Evolutionary conservation across 2,113 vertebrate genomes (phyloP), one percentile per base, ranked within the genome.

Genomic region (Cynoglossus semilaevis): DNA sequence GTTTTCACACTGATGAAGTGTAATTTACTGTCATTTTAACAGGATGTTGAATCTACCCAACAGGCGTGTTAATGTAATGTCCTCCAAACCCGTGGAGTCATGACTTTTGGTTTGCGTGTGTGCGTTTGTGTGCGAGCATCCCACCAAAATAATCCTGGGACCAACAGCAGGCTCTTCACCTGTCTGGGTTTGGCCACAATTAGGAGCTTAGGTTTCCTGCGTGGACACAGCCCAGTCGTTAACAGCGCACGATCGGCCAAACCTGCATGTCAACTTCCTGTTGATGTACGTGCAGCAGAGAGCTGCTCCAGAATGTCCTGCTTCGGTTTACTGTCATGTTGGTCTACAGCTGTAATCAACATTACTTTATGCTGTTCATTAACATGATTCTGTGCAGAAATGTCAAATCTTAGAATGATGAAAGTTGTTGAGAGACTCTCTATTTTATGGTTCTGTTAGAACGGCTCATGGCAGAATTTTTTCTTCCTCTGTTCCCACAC

Each of bases 241-340:
- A 85, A 86, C 76, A 70, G 78, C 3, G 13, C 57, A 17, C 68
- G 76, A 85, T 77, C 76, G 77, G 64, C 51, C 67, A 57, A 66
- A 68, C 56, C 76, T 67, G 67, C 49, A 68, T 15, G 63, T 51
- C 16, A 45, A 52, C 41, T 58, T 56, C 51, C 67, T 62, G 59
- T 56, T 29, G 67, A 47, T 38, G 67, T 52, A 51, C 15, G 8
- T 29, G 15, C 44, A 60, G 37, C 38, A 35, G 38, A 37, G 14
- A 64, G 55, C 51, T 29, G 51, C 42, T 54, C 55, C 54, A 68
- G 61, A 68, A 77, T 17, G 42, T 41, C 15, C 11, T 19, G 18
- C 55, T 59, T 42, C 50, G 68, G 60, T 66, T 77, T 55, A 29
- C 15, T 42, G 13, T 35, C 47, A 29, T 60, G 50, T 51, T 17